Percentiles rank a stretch among this genome's conserved stretches.
phyloP scores from a whole-genome alignment of 2,888 invertebrate species.

The Frankliniella fusca region DNA sequence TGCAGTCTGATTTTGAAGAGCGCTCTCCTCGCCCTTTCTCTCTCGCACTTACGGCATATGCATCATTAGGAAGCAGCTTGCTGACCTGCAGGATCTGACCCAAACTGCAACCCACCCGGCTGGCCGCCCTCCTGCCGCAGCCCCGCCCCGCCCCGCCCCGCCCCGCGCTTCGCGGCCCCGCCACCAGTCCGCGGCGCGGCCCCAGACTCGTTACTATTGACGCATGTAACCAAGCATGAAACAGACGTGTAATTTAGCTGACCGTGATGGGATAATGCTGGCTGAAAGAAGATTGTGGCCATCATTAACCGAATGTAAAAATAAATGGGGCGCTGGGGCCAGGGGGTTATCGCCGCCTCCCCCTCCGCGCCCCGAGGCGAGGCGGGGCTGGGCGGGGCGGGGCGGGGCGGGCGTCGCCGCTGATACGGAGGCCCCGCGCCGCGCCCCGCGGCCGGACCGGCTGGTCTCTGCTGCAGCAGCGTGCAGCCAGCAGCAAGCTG shows the following conservation, averaged over 20 bases:
- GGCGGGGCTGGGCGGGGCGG: too few relatives aligned
- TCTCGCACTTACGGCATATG: too few relatives aligned
- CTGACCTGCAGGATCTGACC: too few relatives aligned
- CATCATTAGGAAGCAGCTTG: too few relatives aligned
- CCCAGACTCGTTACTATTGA: constrained; percentile 7
- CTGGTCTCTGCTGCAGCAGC: too few relatives aligned
- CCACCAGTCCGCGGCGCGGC: not conserved
- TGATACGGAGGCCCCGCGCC: not conserved
- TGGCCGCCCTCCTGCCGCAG: too few relatives aligned
- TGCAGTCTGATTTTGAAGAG: too few relatives aligned
- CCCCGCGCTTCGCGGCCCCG: not conserved
- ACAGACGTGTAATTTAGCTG: constrained; percentile 16
- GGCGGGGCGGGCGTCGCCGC: too few relatives aligned
- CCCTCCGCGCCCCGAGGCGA: not conserved
- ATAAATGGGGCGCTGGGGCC: not conserved
- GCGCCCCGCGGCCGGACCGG: not conserved
- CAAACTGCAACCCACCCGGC: too few relatives aligned
- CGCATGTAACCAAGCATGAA: constrained; percentile 19
- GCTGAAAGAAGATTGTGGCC: not conserved
- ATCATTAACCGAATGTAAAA: constrained; percentile 18
- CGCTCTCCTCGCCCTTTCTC: too few relatives aligned
- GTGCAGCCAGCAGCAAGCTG: too few relatives aligned
- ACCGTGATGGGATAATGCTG: not conserved
- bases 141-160: too few relatives aligned
- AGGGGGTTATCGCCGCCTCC: not conserved